Evolutionary conservation across 2,113 vertebrate species (phyloP).

Genomic region (Mungos mungo): DNA sequence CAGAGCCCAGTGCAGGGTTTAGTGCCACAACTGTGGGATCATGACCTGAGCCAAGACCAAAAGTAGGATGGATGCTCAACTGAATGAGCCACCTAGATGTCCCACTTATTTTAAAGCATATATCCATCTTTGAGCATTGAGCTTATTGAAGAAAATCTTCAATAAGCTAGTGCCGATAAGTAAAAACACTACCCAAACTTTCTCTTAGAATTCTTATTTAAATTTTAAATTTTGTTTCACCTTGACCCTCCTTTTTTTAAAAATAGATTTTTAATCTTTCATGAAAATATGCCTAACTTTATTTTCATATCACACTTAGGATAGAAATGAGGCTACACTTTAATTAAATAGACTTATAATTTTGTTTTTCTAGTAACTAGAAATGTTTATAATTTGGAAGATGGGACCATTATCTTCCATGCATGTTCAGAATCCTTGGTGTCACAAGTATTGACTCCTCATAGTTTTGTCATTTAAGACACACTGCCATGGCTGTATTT

Average conservation of each 20-base stretch:
- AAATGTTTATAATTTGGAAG: background rate
- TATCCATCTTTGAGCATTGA: background rate
- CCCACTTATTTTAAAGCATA: background rate
- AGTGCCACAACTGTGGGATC: no score
- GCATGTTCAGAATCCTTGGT: background rate
- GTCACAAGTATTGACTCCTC: background rate
- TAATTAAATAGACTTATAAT: background rate
- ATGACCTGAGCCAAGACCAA: no score
- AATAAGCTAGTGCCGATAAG: background rate
- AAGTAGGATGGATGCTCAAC: no score
- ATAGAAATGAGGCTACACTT: background rate
- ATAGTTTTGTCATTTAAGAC: background rate
- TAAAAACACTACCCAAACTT: background rate
- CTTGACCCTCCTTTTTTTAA: background rate
- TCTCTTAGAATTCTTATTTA: background rate
- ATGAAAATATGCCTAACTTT: background rate
- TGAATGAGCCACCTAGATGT: no score
- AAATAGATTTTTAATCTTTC: background rate
- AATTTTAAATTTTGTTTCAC: constrained; percentile 23
- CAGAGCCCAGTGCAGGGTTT: no score
- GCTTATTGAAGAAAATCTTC: background rate
- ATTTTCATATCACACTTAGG: background rate
- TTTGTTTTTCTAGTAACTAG: background rate
- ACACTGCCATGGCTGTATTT: background rate
- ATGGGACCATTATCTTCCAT: background rate